Evolutionary conservation across 2,888 invertebrate genomes (phyloP).

Genomic region (Conomelus anceps): DNA sequence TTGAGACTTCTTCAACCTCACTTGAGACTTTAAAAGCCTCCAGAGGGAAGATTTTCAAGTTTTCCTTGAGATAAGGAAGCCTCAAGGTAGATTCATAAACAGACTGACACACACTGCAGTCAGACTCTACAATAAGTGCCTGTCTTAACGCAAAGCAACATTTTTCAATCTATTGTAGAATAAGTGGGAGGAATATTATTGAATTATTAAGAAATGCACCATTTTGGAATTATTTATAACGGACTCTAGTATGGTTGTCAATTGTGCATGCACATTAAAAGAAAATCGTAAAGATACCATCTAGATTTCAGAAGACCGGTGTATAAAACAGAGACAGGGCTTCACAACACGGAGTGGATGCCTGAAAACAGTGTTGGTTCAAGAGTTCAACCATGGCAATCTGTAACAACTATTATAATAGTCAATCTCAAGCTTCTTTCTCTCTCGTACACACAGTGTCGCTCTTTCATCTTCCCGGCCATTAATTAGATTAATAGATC

Average conservation of each 20-base stretch:
- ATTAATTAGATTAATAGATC: neutral
- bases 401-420: neutral
- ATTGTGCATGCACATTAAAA: neutral
- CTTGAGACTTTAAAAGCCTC: too few relatives aligned
- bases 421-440: neutral
- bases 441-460: neutral
- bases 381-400: neutral
- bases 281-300: neutral
- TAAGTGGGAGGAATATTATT: too few relatives aligned
- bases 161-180: too few relatives aligned
- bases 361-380: neutral
- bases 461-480: neutral
- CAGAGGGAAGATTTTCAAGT: too few relatives aligned
- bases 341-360: neutral
- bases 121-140: too few relatives aligned
- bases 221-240: neutral
- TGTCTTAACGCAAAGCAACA: too few relatives aligned
- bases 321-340: neutral
- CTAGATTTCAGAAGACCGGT: neutral
- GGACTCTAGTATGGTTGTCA: neutral
- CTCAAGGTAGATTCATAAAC: too few relatives aligned
- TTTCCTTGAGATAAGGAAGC: too few relatives aligned
- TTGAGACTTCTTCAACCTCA: too few relatives aligned
- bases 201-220: too few relatives aligned
- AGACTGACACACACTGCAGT: too few relatives aligned